Conservation (phyloP, 2,888 invertebrate species). For the Ennomos quercinarius region DNA sequence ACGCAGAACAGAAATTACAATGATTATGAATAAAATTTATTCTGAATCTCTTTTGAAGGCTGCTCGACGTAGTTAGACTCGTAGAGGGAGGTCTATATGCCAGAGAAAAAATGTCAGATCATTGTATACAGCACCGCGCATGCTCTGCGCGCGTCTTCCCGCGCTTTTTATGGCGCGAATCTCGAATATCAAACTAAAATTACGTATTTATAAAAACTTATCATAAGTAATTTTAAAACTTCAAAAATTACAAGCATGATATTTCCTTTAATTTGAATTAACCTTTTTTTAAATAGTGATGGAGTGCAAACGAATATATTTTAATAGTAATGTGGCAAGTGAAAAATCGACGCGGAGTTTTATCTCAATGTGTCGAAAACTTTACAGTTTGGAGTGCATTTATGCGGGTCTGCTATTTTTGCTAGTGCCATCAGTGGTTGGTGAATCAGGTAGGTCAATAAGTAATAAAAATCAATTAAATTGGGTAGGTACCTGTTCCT, state of each 20-base stretch:
- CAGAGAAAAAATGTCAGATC: constrained; percentile 58
- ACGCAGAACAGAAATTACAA: constrained; percentile 59
- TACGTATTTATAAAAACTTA: constrained; percentile 9
- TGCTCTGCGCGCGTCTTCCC: constrained; percentile 69
- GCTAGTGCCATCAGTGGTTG: constrained; percentile 66
- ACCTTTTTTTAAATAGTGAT: constrained; percentile 38
- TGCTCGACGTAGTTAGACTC: no score
- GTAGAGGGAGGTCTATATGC: constrained; percentile 61
- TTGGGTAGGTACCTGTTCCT: no score
- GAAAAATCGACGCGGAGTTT: constrained; percentile 45
- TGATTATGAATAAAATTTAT: constrained; percentile 52
- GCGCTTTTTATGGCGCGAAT: constrained; percentile 63
- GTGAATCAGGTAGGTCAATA: constrained; percentile 59
- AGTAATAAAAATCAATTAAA: no score
- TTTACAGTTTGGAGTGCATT: constrained; percentile 49
- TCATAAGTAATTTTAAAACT: constrained; percentile 8
- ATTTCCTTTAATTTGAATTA: constrained; percentile 3
- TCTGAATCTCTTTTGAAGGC: constrained; percentile 53
- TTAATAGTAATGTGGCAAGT: constrained; percentile 37
- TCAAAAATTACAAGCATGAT: constrained; percentile 6
- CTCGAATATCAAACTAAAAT: constrained; percentile 43
- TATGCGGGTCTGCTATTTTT: constrained; percentile 73
- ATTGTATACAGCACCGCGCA: constrained; percentile 71
- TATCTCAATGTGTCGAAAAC: constrained; percentile 59
- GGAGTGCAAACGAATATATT: constrained; percentile 42